Conservation (phyloP, 37 sponge, comb jelly and placozoan genomes). For the Axinella damicornis region DNA sequence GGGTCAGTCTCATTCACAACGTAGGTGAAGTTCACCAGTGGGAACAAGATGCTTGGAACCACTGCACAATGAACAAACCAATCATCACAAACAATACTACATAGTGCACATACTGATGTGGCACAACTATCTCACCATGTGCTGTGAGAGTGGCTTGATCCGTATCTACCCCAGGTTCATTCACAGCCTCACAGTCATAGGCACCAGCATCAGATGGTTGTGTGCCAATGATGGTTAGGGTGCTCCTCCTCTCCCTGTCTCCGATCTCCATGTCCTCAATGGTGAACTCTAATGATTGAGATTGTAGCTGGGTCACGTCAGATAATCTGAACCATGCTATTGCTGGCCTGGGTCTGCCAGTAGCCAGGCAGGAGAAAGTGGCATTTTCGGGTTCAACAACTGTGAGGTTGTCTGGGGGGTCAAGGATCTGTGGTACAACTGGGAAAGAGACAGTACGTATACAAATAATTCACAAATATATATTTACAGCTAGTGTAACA, state of each 20-base stretch:
- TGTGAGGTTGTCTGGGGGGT: slow-evolving; percentile 6
- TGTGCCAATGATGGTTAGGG: slow-evolving; percentile 8
- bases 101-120: too few species aligned
- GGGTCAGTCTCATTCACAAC: too few species aligned
- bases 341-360: slow-evolving; percentile 14
- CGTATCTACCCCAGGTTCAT: slow-evolving; percentile 32
- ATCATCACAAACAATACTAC: not conserved
- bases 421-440: slow-evolving; percentile 26
- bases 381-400: slow-evolving; percentile 21
- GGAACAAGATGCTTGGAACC: too few species aligned
- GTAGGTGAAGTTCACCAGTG: too few species aligned
- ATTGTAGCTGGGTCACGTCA: too few species aligned
- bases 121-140: slow-evolving; percentile 50
- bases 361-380: slow-evolving; percentile 9
- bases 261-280: not conserved
- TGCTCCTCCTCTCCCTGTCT: slow-evolving; percentile 37
- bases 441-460: not conserved
- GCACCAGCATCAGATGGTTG: slow-evolving; percentile 10
- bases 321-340: slow-evolving; percentile 26
- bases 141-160: slow-evolving; percentile 34
- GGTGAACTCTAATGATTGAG: not conserved
- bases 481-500: too few species aligned
- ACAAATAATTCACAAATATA: too few species aligned
- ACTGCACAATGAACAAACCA: too few species aligned
- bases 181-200: slow-evolving; percentile 59